Base-by-base conservation (phyloP, 1,140 invertebrate genomes). In the Hyphantria cunea region DNA sequence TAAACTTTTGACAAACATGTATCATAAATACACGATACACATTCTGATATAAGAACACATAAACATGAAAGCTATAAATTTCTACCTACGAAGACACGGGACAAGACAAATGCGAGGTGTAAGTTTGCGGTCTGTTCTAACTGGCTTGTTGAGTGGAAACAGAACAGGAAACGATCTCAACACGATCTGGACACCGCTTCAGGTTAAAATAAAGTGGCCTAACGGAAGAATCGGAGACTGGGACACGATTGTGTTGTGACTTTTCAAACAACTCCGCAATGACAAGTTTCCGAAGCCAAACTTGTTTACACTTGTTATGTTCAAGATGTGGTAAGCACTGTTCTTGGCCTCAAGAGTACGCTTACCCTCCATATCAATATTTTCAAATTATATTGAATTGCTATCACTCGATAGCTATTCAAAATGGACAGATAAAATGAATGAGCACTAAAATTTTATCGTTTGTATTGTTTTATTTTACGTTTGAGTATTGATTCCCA, bases 31-130 rank as follows among this genome's bases (percentile, higher is more conserved):
- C 17, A 1, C 5, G 17, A 25, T 25, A 5, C 17, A 25, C 5
- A 25, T 25, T 25, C 17, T 25, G 17, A 41, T 66, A 66, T 80
- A 76, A 72, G 76, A 76, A 75, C 77, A 64, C 64, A 55, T 56
- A 48, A 51, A 73, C 68, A 74, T 59, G 53, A 61, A 59, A 70
- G 68, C 71, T 53, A 77, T 77, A 78, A 77, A 81, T 77, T 63
- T 55, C 63, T 58, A 55, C 58, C 68, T 60, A 66, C 71, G 63
- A 72, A 76, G 69, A 71, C 76, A 66, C 55, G 53, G 47, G 55
- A 74, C 71, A 74, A 80, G 76, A 80, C 69, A 71, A 80, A 82
- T 79, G 76, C 53, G 68, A 67, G 54, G 48, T 71, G 73, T 66
- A 63, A 64, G 59, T 52, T 62, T 49, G 58, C 45, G 51, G 64